Base-by-base conservation (phyloP, 2,797 vertebrate species). In the Hydrolagus colliei region DNA sequence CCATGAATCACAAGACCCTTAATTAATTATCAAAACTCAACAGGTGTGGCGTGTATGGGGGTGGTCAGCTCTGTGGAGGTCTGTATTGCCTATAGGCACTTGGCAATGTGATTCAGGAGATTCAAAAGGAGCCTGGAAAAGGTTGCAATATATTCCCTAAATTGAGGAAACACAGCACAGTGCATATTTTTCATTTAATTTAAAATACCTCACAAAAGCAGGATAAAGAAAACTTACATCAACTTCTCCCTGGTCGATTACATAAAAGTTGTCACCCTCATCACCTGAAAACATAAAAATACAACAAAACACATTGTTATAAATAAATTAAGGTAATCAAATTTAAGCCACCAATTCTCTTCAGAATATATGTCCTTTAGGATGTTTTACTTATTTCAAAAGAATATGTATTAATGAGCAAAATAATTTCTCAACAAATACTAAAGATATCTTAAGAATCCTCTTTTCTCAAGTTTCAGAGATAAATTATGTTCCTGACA, bases 191-290 rank as follows among this genome's bases (percentile, higher is more conserved):
- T 62, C 16, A 2, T 65, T 68, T 35, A 82, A 63, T 67, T 67
- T 20, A 84, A 80, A 84, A 68, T 76, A 41, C 74, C 20, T 9
- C 20, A 71, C 14, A 68, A 84, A 71, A 84, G 0, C 18, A 82
- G 14, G 8, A 32, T n/a, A 9, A 14, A 11, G 22, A 86, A 73
- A 86, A 96, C 96, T 98, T 92, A 99, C 98, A 10, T 98, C 97
- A 87, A 97, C 97, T 93, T 99, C 98, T 86, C 98, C 98, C 89
- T 98, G 97, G 91, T 99, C 98, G 86, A 99, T 96, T 86, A 99
- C 98, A 41, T 99, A 99, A 92, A 99, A 99, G 93, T 99, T 99
- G 90, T 99, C 98, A 68, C 98, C 98, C 94, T 99, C 97, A 12
- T 99, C 96, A 86, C 98, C 98, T 99, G 89, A 73, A 90, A 90